Conservation (phyloP, 2,113 vertebrate genomes). For the Phrynocephalus versicolor region DNA sequence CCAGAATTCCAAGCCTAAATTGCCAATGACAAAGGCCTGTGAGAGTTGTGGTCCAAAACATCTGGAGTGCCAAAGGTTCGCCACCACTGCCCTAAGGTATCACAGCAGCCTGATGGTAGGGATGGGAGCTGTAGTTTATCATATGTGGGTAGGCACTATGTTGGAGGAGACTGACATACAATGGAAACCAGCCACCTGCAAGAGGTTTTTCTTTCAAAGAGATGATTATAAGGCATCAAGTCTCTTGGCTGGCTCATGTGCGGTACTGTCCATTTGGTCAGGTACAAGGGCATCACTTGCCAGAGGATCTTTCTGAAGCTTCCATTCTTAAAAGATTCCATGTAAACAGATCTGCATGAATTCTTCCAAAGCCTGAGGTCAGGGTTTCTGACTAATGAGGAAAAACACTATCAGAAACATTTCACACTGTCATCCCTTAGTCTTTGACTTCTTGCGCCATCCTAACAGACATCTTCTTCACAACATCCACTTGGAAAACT, state of each 20-base stretch:
- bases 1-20: no score
- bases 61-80: no score
- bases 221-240: not conserved
- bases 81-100: no score
- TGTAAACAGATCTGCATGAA: slow-evolving; percentile 29
- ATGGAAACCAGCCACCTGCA: not conserved
- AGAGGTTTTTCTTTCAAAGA: not conserved
- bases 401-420: slow-evolving; percentile 28
- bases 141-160: not conserved
- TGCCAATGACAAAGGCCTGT: no score
- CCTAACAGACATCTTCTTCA: slow-evolving; percentile 9
- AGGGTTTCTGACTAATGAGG: slow-evolving; percentile 32
- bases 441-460: not conserved
- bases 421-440: slow-evolving; percentile 25
- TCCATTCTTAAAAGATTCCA: slow-evolving; percentile 47
- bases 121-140: not conserved
- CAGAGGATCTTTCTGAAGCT: slow-evolving; percentile 26
- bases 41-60: no score
- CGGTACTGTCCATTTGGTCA: not conserved
- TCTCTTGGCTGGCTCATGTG: accelerated
- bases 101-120: not conserved
- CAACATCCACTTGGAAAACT: slow-evolving; percentile 16
- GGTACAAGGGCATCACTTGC: not conserved
- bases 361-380: slow-evolving; percentile 32
- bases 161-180: not conserved